These are phyloP conservation scores for Coptodon bakossiorum DNA, from an alignment of 2,113 vertebrate species.

Conservation along the genomic window DNA sequence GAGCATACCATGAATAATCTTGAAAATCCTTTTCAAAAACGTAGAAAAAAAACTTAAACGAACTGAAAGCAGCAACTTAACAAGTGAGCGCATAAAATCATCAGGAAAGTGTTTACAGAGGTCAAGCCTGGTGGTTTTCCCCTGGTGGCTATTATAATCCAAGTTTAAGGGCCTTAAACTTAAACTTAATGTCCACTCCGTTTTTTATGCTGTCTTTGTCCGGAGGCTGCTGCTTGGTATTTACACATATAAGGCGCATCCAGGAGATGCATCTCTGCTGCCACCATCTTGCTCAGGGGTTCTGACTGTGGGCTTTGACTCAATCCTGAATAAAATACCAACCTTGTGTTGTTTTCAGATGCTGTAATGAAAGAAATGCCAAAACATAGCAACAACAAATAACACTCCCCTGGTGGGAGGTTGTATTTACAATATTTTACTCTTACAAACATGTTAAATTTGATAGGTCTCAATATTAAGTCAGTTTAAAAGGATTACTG, in stretches of 20 bases:
- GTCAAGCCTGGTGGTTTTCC: neutral
- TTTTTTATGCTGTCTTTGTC: neutral
- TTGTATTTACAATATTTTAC: neutral
- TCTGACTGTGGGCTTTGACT: neutral
- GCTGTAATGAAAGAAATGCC: neutral
- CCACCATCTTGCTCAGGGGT: neutral
- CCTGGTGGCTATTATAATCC: neutral
- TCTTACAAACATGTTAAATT: neutral
- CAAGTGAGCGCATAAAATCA: neutral
- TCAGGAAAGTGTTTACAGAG: neutral
- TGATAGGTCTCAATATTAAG: neutral
- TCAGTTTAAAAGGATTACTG: neutral
- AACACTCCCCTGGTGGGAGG: neutral
- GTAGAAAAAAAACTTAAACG: rapidly evolving
- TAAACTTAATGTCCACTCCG: neutral
- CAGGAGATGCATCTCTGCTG: neutral
- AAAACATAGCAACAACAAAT: neutral
- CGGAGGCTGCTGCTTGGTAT: too few relatives aligned
- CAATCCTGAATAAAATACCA: neutral
- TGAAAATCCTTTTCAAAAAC: neutral
- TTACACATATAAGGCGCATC: neutral
- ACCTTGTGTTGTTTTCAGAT: neutral
- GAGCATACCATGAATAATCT: neutral
- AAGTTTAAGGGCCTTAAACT: neutral
- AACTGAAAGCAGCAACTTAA: too few relatives aligned